Evolutionary conservation across 2,797 vertebrate species (phyloP).

Genomic region (Smutsia temminckii): DNA sequence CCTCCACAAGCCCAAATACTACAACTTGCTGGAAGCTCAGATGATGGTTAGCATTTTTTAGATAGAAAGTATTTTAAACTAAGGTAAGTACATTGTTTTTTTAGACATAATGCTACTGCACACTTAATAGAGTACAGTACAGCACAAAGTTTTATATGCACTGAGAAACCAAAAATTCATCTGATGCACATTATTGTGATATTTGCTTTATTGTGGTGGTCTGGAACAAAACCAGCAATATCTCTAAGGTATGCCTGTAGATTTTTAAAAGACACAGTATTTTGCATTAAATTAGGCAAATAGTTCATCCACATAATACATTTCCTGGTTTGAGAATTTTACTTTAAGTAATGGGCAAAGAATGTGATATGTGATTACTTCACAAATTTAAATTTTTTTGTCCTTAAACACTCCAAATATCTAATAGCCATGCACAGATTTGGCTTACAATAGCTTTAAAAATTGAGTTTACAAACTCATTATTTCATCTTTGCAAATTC

Average conservation of each 20-base stretch:
- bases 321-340: not conserved
- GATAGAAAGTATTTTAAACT: too few species aligned
- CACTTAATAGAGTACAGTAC: too few species aligned
- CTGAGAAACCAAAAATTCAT: too few species aligned
- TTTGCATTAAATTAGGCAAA: not conserved
- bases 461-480: not conserved
- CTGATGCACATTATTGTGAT: too few species aligned
- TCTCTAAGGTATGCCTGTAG: not conserved
- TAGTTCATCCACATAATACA: not conserved
- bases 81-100: too few species aligned
- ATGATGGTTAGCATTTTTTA: too few species aligned
- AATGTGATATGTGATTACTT: not conserved
- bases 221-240: too few species aligned
- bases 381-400: conserved; percentile 1
- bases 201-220: too few species aligned
- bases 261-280: not conserved
- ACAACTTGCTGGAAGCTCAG: too few species aligned
- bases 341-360: not conserved
- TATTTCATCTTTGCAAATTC: not conserved
- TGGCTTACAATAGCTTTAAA: not conserved
- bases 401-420: not conserved
- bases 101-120: too few species aligned
- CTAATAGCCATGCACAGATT: not conserved
- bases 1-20: too few species aligned
- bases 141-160: too few species aligned